phyloP scores from a whole-genome alignment of 2,888 invertebrate species.

The Mayetiola destructor region DNA sequence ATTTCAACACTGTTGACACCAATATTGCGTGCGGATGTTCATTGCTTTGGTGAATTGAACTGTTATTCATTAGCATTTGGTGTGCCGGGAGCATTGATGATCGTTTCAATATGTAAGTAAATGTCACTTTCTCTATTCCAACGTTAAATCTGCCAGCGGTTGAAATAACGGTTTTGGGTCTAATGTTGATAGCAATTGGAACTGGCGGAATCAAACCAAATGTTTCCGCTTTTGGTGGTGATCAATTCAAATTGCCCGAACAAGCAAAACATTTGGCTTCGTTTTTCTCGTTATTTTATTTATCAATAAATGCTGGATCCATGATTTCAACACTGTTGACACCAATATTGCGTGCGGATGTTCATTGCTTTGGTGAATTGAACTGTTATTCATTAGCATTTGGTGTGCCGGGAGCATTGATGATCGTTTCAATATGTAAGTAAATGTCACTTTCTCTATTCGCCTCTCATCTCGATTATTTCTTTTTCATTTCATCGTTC shows the following conservation, averaged over 20 bases:
- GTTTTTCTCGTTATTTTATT: conserved; percentile 91
- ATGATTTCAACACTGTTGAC: conserved; percentile 77
- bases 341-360: conserved; percentile 68
- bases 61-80: conserved; percentile 82
- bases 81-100: conserved; percentile 75
- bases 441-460: background rate
- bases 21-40: conserved; percentile 60
- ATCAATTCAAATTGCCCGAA: conserved; percentile 72
- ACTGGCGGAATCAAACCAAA: conserved; percentile 95
- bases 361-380: conserved; percentile 58
- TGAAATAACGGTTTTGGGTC: conserved; percentile 47
- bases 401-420: conserved; percentile 73
- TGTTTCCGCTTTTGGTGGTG: conserved; percentile 89
- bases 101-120: conserved; percentile 39
- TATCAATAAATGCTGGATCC: conserved; percentile 83
- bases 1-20: conserved; percentile 82
- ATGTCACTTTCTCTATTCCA: background rate
- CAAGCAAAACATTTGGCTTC: conserved; percentile 63
- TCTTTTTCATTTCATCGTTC: background rate
- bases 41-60: conserved; percentile 59
- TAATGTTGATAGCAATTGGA: conserved; percentile 68
- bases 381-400: conserved; percentile 78
- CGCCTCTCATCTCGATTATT: no score
- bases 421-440: conserved; percentile 48
- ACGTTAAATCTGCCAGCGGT: conserved; percentile 42